phyloP scores from a whole-genome alignment of 2,888 invertebrate genomes.

The Ferrisia virgata region DNA sequence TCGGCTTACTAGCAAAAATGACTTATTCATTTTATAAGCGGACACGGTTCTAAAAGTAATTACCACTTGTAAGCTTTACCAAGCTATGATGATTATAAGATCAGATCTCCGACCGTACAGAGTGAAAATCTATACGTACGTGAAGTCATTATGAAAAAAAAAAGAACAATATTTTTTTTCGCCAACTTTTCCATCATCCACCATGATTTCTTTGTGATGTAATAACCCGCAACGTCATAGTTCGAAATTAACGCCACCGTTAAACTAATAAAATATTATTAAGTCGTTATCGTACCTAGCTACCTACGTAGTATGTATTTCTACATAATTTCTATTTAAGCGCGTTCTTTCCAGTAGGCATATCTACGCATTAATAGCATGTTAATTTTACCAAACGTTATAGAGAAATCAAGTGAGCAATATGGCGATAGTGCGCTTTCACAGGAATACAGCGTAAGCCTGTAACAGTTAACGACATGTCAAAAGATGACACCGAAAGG shows the following conservation, averaged over 20 bases:
- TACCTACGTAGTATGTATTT: too few species aligned
- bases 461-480: background rate
- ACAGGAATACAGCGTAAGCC: background rate
- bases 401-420: background rate
- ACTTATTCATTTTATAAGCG: background rate
- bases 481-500: constrained; percentile 19
- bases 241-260: background rate
- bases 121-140: background rate
- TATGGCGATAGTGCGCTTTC: constrained; percentile 13
- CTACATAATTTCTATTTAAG: background rate
- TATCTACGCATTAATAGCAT: background rate
- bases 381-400: background rate
- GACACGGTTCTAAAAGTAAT: constrained; percentile 16
- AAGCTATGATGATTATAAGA: background rate
- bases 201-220: background rate
- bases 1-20: background rate
- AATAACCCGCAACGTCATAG: background rate
- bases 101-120: background rate
- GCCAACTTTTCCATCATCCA: background rate
- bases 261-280: constrained; percentile 7
- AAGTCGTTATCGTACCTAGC: constrained; percentile 7
- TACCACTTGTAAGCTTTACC: background rate
- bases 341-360: background rate
- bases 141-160: background rate
- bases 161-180: background rate